Percentiles rank a stretch among this genome's conserved stretches.
These are phyloP conservation scores for Arenaria interpres DNA, from an alignment of 2,113 vertebrate species.

Conservation along the genomic window DNA sequence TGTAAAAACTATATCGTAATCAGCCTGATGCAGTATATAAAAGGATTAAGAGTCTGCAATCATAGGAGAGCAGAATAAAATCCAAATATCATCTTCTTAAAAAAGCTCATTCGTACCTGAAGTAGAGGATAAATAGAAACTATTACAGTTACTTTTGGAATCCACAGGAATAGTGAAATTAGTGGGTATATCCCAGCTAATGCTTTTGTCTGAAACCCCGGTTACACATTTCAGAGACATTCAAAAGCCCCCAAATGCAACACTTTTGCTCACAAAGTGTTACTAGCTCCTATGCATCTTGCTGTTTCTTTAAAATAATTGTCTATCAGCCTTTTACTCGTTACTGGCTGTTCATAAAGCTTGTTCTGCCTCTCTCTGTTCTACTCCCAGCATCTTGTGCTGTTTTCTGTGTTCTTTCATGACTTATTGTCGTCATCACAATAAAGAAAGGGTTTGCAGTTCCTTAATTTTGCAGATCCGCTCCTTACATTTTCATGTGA, in stretches of 20 bases:
- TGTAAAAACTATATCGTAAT: not conserved
- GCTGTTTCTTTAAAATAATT: not conserved
- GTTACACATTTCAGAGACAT: not conserved
- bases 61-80: not conserved
- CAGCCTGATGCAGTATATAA: not conserved
- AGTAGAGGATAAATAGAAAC: not conserved
- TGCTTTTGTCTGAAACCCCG: not conserved
- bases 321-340: not conserved
- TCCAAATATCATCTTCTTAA: not conserved
- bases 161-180: not conserved
- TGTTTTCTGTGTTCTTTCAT: not conserved
- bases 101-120: not conserved
- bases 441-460: not conserved
- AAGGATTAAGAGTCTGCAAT: not conserved
- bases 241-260: not conserved
- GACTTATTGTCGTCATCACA: fast-evolving
- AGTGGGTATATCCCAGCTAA: not conserved
- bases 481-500: not conserved
- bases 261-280: not conserved
- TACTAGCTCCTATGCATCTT: not conserved
- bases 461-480: not conserved
- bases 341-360: not conserved
- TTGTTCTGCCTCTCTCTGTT: not conserved
- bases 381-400: not conserved
- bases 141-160: not conserved